Evolutionary conservation across 2,113 vertebrate species (phyloP), one percentile per base, ranked within the genome.

Genomic region (Myiozetetes cayanensis): DNA sequence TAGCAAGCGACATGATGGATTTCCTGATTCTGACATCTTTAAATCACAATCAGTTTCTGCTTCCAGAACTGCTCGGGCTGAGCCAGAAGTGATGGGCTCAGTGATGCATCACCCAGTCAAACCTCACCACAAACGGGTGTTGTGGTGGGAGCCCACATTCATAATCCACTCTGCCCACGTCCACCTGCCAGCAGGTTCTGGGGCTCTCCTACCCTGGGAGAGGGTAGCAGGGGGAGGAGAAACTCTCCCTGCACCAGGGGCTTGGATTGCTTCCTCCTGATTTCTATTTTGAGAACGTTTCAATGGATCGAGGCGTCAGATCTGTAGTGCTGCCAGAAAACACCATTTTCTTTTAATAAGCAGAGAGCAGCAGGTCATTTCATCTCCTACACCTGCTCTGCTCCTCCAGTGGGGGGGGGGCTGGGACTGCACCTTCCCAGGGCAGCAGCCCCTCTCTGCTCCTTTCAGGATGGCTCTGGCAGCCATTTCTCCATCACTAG

Each of bases 181-280:
- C n/a, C 71, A 44, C 28, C 41, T 4, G 2, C 52, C 2, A 0
- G 0, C 1, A 66, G 50, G 4, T 10, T 9, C 30, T 1, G 0
- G 66, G 30, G 73, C 20, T 68, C 53, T 44, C 28, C 37, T 3
- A 3, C 22, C 39, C 33, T 0, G 2, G 24, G 17, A 79, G 37
- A 79, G 18, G 25, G 55, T 65, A 78, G 65, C 4, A 14, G 47
- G 17, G 14, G 39, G 10, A 85, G 47, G 13, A 93, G 59, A 73
- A 74, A 28, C 6, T 37, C 43, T 35, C 31, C 46, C 12, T 3
- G 3, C 39, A 59, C 2, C 0, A 0, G 28, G 35, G 39, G 11
- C 87, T 86, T 59, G 20, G 43, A 66, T 53, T 5, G 0, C 30
- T 82, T 50, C 37, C 30, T 90, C 72, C 72, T 65, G 84, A 79